Evolutionary conservation across 2,797 vertebrate species (phyloP), one percentile per base, ranked within the genome.

Genomic region (Adelosebastes latens): DNA sequence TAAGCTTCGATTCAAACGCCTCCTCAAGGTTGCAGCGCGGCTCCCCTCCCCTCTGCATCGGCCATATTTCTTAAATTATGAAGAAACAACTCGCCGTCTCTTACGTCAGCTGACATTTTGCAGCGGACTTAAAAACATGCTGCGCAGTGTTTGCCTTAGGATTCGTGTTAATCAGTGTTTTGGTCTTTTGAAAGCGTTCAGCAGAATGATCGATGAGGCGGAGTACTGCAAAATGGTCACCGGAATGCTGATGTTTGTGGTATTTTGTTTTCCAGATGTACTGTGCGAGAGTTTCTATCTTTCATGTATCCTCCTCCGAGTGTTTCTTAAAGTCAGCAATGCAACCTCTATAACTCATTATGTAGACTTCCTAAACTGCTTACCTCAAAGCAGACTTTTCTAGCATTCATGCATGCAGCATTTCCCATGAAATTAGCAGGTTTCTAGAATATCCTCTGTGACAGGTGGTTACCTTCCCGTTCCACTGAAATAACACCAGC

Each of bases 131-230:
- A 56, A 72, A 56, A 63, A 72, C 58, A 39, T 8, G 74, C 27
- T 8, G 29, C 2, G 34, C n/a, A 4, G 60, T 25, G 39, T 72
- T 67, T 72, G 56, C 60, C 29, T 64, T 22, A 12, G 25, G 59
- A 60, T 80, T 70, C 39, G 46, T 58, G 55, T 63, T 71, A 56
- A 80, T 77, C 56, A 71, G 22, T 36, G 32, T 36, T 75, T 70
- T 12, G 6, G 72, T 56, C 36, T 73, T 58, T 62, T 66, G 11
- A 53, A 69, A 65, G 34, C 3, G 69, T 39, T 36, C 75, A 58
- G 42, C 69, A 77, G 78, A 76, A 81, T 80, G 80, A 87, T 87
- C 39, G 59, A 89, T 83, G 76, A 49, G 68, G 49, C 14, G 58
- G 22, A 77, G n/a, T 20, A 24, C 64, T 70, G 60, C 25, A 63